phyloP scores from a whole-genome alignment of 1,140 invertebrate genomes.

The Lepidurus couesii region DNA sequence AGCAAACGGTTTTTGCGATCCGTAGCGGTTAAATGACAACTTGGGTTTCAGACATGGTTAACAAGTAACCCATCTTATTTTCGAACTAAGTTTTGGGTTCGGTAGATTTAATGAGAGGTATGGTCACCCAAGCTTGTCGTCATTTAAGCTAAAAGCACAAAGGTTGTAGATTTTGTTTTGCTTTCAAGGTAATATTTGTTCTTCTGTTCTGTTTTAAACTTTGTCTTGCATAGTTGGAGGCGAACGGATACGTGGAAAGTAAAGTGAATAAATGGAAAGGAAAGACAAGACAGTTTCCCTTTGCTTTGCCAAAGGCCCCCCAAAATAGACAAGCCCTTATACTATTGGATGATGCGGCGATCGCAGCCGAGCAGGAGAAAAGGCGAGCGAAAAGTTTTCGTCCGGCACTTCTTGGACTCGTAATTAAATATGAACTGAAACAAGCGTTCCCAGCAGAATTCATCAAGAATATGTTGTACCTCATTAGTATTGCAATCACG shows the following conservation, averaged over 20 bases:
- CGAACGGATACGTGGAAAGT: neutral
- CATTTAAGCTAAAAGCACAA: neutral
- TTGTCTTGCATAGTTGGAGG: neutral
- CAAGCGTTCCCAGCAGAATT: neutral
- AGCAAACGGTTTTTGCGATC: neutral
- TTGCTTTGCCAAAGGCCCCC: slow-evolving; percentile 8
- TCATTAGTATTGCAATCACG: no score
- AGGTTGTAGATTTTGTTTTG: neutral
- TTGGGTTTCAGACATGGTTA: neutral
- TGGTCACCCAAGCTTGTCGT: slow-evolving; percentile 1
- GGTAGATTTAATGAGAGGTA: neutral
- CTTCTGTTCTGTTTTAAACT: neutral
- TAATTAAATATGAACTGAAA: no score
- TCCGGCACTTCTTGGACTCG: no score
- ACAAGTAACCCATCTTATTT: neutral
- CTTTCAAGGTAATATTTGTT: neutral
- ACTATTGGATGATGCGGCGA: neutral
- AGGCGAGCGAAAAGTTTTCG: neutral
- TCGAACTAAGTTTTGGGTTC: neutral
- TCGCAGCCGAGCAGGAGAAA: neutral
- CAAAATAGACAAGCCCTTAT: slow-evolving; percentile 2
- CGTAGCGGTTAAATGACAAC: neutral
- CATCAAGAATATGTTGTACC: neutral
- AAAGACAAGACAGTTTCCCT: neutral
- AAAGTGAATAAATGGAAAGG: slow-evolving; percentile 6